Conservation (phyloP, 2,113 vertebrate genomes). For the Todiramphus saurophagus region DNA sequence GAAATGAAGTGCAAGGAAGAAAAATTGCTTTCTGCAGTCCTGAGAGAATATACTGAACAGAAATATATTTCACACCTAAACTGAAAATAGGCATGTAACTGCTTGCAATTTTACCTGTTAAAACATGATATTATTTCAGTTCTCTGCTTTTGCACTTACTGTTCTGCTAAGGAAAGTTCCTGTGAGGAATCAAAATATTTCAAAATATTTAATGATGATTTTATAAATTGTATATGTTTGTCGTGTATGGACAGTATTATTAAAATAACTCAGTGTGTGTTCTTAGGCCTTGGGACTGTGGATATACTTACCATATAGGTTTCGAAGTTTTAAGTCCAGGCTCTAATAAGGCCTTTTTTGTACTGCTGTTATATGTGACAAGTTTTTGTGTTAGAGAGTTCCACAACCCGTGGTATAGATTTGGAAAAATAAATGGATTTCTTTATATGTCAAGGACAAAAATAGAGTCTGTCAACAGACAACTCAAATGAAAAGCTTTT, state of each 20-base stretch:
- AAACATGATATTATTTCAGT: not conserved
- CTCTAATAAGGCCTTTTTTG: not conserved
- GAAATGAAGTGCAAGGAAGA: not conserved
- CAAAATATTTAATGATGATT: not conserved
- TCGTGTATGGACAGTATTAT: not conserved
- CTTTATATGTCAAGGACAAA: not conserved
- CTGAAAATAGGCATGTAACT: not conserved
- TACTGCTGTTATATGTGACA: not conserved
- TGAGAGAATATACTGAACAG: not conserved
- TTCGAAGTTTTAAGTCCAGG: not conserved
- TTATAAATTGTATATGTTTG: not conserved
- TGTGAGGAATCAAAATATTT: not conserved
- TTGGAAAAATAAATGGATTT: not conserved
- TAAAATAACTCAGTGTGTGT: not conserved
- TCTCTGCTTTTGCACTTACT: not conserved
- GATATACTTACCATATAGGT: not conserved
- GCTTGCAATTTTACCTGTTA: not conserved
- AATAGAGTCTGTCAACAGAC: not conserved
- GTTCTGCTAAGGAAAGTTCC: not conserved
- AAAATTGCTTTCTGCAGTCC: not conserved
- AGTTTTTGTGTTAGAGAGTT: not conserved
- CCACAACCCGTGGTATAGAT: not conserved
- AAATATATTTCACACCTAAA: not conserved
- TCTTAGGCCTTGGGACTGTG: not conserved
- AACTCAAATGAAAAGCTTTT: not conserved